Percentiles rank a stretch among this genome's conserved stretches.
phyloP scores from a whole-genome alignment of 2,888 invertebrate genomes.

The Sinotaia quadrata region DNA sequence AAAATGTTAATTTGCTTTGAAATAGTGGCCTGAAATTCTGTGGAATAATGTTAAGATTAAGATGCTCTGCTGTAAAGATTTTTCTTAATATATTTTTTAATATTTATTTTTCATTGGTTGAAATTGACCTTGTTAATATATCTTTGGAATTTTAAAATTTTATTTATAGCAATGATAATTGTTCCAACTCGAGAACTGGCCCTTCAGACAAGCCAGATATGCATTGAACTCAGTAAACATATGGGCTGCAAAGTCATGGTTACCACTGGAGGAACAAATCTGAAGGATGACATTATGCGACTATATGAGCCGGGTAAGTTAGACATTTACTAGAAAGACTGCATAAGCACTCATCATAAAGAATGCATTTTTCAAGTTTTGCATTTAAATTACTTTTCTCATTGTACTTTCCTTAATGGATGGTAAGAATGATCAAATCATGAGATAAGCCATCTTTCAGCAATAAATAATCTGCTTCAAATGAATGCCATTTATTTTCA shows the following conservation, averaged over 20 bases:
- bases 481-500: too few species aligned
- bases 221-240: slow-evolving; percentile 98
- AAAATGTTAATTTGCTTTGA: too few species aligned
- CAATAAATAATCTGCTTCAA: too few species aligned
- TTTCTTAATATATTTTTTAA: too few species aligned
- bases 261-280: slow-evolving; percentile 95
- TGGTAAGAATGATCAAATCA: neutral
- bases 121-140: too few species aligned
- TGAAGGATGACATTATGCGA: slow-evolving; percentile 98
- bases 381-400: neutral
- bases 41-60: too few species aligned
- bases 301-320: slow-evolving; percentile 94
- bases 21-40: too few species aligned
- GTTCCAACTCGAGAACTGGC: slow-evolving; percentile 99
- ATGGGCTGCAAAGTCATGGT: slow-evolving; percentile 98
- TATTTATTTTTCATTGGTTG: too few species aligned
- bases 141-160: too few species aligned
- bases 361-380: neutral
- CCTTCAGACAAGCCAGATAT: slow-evolving; percentile 99
- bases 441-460: neutral
- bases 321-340: too few species aligned
- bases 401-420: neutral
- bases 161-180: slow-evolving; percentile 86
- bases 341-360: neutral
- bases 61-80: too few species aligned